phyloP scores from a whole-genome alignment of 2,113 vertebrate genomes.

The Hipposideros armiger region DNA sequence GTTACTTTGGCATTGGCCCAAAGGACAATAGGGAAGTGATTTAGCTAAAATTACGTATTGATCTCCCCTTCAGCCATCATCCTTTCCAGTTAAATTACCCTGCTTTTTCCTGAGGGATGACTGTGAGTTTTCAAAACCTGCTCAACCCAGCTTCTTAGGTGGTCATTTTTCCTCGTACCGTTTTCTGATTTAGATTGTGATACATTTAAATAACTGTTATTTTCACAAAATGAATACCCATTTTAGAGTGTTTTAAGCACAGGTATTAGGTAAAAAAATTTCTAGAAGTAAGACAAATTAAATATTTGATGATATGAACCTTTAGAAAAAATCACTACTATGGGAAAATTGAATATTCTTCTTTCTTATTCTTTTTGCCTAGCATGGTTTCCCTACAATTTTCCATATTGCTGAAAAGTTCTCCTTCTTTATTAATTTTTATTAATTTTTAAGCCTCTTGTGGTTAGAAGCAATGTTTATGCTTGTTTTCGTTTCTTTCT shows the following conservation, averaged over 20 bases:
- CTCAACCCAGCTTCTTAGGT: slow-evolving; percentile 54
- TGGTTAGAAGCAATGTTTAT: background rate
- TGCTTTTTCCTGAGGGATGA: slow-evolving; percentile 60
- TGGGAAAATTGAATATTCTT: slow-evolving; percentile 23
- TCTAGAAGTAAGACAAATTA: slow-evolving; percentile 12
- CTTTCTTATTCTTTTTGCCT: slow-evolving; percentile 10
- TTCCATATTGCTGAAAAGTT: background rate
- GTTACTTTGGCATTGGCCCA: slow-evolving; percentile 72
- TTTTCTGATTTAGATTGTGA: slow-evolving; percentile 33
- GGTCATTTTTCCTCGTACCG: slow-evolving; percentile 8
- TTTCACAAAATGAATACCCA: slow-evolving; percentile 6
- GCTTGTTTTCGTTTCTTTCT: background rate
- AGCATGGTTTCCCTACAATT: background rate
- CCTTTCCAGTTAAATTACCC: slow-evolving; percentile 71
- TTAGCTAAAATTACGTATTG: slow-evolving; percentile 84
- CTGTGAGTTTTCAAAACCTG: slow-evolving; percentile 68
- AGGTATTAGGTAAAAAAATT: background rate
- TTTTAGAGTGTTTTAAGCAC: slow-evolving; percentile 22
- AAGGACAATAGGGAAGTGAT: slow-evolving; percentile 73
- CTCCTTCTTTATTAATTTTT: slow-evolving; percentile 35
- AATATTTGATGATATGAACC: background rate
- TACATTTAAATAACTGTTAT: slow-evolving; percentile 67
- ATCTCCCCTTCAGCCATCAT: slow-evolving; percentile 73
- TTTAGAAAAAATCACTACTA: background rate
- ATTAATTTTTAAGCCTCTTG: slow-evolving; percentile 4